Base-by-base conservation (phyloP, 2,888 invertebrate species). In the Choreutis nemorana region DNA sequence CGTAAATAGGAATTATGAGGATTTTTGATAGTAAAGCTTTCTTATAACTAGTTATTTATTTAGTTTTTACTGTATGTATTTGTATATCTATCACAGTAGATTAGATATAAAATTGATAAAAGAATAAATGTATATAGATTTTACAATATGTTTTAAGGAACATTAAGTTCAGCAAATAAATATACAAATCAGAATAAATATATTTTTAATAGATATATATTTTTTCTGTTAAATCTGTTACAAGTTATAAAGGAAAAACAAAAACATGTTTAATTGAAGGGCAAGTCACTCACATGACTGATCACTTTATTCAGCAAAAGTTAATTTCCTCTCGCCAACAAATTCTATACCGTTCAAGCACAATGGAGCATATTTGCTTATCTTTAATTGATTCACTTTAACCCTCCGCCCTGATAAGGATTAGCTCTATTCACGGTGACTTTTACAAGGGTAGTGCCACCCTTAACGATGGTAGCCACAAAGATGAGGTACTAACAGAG, bases 301-400 rank as follows among this genome's bases (percentile, higher is more conserved):
- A 72, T 33, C 37, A 23, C 24, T 32, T 34, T 36, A 32, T 33
- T 16, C 31, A 28, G 18, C 30, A 28, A 35, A 35, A 35, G 32
- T 35, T 35, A 35, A 35, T 35, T 35, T 35, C 35, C 33, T 29
- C 65, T 58, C 64, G 58, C 64, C 57, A 66, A 70, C 73, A 61
- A 73, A 75, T 73, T 72, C 71, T 58, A 61, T 55, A 55, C 53
- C 50, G 45, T 40, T 32, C 39, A 39, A 38, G 44, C 51, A 77
- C 73, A 75, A 78, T 61, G 55, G 50, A 56, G 49, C 65, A 66
- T 75, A 78, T 78, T 78, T 77, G 78, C 73, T 78, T 78, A 77
- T 78, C 77, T 78, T 72, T 77, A 77, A 78, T 78, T 77, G 77
- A 78, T 78, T 77, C 72, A 73, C 67, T 78, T 52, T 71, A 67